Base-by-base conservation (phyloP, 2,797 vertebrate species). In the Pangasius larnaudii region DNA sequence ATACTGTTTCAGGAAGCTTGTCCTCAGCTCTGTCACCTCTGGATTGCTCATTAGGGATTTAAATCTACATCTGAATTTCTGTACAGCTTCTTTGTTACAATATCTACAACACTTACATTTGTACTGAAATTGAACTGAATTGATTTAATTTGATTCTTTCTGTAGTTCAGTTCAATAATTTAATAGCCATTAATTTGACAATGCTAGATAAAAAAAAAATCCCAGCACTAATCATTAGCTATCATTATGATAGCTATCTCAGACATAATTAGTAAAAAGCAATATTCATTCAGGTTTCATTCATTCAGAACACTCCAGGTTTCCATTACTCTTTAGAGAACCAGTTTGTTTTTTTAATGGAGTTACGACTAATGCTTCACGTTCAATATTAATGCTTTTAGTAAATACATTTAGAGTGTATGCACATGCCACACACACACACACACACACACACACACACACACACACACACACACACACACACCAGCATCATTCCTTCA, bases 401-500 rank as follows among this genome's bases (percentile, higher is more conserved):
- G 39, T 82, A 82, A 63, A 82, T 65, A 63, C 39, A 30, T 63
- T 81, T 63, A 81, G 33, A 80, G 53, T 27, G 56, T 27, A 36
- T 13, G 30, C 18, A 5, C n/a, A 71, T 39, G 36, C 13, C 33
- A 69, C 11, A n/a, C 27, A 75, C 24, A 51, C 72, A 46, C 22
- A 27, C 42, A 46, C 72, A 75, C 13, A 49, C 72, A 49, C 36
- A 72, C 69, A 36, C 59, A 78, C 42, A 86, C 85, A 83, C 85
- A 83, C 89, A 84, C 79, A 61, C 79, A 72, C 87, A 61, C 63
- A 46, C 63, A 67, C 74, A 86, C 80, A 46, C 65, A 59, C 63
- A 87, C 83, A 42, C 75, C 16, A 24, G 33, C 46, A 74, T 65
- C 24, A 86, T 85, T 61, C 61, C 56, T 84, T 77, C 63, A 86